These are phyloP conservation scores for Glaucidium brasilianum DNA, from an alignment of 2,113 vertebrate species.

Conservation along the genomic window DNA sequence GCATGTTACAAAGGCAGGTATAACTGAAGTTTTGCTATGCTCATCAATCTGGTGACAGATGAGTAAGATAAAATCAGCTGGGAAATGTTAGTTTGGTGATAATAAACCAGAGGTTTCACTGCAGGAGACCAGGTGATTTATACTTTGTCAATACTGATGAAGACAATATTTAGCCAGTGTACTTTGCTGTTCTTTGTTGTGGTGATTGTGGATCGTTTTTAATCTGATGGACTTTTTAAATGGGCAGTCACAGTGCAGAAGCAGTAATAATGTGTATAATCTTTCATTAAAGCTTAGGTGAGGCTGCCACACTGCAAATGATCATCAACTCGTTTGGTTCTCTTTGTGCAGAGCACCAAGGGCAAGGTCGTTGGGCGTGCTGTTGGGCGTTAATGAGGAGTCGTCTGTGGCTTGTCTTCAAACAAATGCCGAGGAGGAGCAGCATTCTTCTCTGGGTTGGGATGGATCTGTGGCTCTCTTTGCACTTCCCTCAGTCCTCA, in stretches of 20 bases:
- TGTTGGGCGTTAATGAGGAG: not conserved
- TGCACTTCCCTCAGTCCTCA: not conserved
- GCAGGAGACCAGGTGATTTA: not conserved
- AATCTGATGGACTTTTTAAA: not conserved
- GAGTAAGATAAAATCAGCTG: not conserved
- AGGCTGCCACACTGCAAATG: not conserved
- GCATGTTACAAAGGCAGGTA: not conserved
- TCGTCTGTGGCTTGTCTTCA: not conserved
- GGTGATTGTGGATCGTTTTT: not conserved
- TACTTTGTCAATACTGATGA: not conserved
- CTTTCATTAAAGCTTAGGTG: not conserved
- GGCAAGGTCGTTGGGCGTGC: not conserved
- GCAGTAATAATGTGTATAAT: not conserved
- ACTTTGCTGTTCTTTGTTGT: not conserved
- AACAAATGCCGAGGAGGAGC: too few relatives aligned
- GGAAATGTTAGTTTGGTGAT: not conserved
- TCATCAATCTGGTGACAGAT: not conserved
- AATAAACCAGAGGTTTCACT: not conserved
- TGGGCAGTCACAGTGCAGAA: not conserved
- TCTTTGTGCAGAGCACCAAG: not conserved
- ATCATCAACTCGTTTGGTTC: not conserved
- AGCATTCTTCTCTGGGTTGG: not conserved
- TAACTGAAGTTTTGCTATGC: not conserved
- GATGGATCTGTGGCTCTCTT: not conserved
- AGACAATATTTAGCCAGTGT: not conserved